Percentiles rank a stretch among this genome's conserved stretches.
Conservation (phyloP, 1,140 invertebrate genomes). For the Camponotus floridanus region DNA sequence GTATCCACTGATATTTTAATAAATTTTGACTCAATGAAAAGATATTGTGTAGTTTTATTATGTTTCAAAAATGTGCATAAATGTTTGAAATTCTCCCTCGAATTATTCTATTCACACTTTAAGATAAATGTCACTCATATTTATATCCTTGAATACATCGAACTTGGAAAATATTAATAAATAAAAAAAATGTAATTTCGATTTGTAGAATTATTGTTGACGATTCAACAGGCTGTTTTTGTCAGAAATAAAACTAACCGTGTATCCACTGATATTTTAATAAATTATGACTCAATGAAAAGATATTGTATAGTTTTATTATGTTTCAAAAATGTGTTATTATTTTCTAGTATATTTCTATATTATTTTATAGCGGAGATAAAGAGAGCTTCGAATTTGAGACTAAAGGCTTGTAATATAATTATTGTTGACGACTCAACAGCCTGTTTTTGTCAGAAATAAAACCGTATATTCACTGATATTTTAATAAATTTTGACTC, state of each 20-base stretch:
- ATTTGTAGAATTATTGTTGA: not conserved
- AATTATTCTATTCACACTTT: not conserved
- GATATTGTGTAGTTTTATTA: not conserved
- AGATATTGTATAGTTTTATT: not conserved
- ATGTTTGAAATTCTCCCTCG: not conserved
- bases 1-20: not conserved
- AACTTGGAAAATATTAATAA: not conserved
- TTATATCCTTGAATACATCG: not conserved
- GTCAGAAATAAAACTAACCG: not conserved
- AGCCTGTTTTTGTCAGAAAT: not conserved
- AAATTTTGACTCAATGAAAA: not conserved
- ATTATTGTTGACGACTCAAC: not conserved
- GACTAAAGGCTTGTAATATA: too few species aligned
- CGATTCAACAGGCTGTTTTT: not conserved
- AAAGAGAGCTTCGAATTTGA: not conserved
- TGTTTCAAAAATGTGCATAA: not conserved
- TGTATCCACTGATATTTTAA: not conserved
- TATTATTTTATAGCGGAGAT: too few species aligned
- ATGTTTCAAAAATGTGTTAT: too few species aligned
- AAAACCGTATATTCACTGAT: not conserved
- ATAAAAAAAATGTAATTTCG: too few species aligned
- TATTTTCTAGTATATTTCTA: too few species aligned
- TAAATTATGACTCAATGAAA: not conserved
- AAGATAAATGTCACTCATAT: constrained; percentile 10
- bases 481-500: not conserved